Evolutionary conservation across 2,888 invertebrate species (phyloP), one percentile per base, ranked within the genome.

Genomic region (Diabrotica balteata): DNA sequence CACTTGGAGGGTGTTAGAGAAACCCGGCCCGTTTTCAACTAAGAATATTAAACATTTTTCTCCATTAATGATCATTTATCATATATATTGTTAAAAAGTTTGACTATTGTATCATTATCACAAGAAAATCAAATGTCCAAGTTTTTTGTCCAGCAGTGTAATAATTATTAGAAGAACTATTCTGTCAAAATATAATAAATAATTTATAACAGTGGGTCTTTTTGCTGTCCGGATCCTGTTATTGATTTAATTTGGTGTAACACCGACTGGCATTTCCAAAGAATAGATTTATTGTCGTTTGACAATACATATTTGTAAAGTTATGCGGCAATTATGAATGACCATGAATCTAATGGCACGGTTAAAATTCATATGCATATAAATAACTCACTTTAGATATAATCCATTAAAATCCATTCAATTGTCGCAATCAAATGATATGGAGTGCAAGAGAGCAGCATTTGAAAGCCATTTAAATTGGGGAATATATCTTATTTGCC

Each of bases 241-340:
- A 60, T 60, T 51, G 60, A 60, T 60, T 60, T 45, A 32, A 44
- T 60, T 59, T 59, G 7, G 42, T 42, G 42, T 59, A 50, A 51
- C 50, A 44, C 59, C 42, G 43, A 60, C 51, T 4, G 51, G 59
- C 59, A 60, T 60, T 60, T 64, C 66, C 74, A 77, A 76, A 75
- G 75, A 71, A 72, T 72, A 73, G 75, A 78, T 78, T 76, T 77
- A 77, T 78, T 75, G 76, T 74, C 74, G 68, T 73, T 73, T 74
- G 74, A 77, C 74, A 76, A 75, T 73, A 71, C 73, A 75, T 76
- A 76, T 77, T 76, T 77, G 77, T 78, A 75, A 75, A 78, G 73
- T 77, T 74, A 72, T 73, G 73, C 73, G 71, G 70, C 74, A 77
- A 78, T 78, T 78, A 77, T 71, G 66, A 73, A 72, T 74, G 73